Percentiles rank a stretch among this genome's conserved stretches.
These are phyloP conservation scores for Drosophila limbata DNA, from an alignment of 2,888 invertebrate genomes.

Conservation along the genomic window DNA sequence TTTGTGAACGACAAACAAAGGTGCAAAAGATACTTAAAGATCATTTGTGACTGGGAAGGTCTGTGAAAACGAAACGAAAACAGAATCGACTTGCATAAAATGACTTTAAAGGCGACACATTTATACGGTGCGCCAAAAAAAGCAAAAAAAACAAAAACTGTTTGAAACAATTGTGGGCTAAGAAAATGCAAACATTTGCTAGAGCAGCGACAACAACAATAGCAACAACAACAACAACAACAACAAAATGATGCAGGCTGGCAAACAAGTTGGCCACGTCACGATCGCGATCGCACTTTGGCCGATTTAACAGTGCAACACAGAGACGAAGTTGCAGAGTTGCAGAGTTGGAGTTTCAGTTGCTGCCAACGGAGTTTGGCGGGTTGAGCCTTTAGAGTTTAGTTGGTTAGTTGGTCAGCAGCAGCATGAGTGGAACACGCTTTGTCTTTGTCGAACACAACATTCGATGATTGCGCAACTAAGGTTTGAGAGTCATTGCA, in stretches of 20 bases:
- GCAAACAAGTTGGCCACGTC: constrained; percentile 81
- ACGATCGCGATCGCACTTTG: constrained; percentile 81
- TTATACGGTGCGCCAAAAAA: constrained; percentile 64
- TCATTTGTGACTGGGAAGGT: constrained; percentile 49
- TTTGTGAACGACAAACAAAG: constrained; percentile 15
- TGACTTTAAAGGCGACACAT: constrained; percentile 81
- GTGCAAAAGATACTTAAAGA: constrained; percentile 50
- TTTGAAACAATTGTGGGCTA: constrained; percentile 69
- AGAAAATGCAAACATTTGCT: constrained; percentile 64
- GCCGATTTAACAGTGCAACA: constrained; percentile 61
- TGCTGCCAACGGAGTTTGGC: not conserved
- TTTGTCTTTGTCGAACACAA: constrained; percentile 57
- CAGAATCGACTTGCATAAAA: constrained; percentile 80
- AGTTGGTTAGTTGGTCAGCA: constrained; percentile 79
- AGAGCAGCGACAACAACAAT: constrained; percentile 37
- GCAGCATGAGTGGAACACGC: constrained; percentile 48
- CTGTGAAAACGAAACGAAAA: constrained; percentile 37
- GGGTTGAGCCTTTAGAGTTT: constrained; percentile 38
- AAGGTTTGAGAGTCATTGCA: constrained; percentile 56
- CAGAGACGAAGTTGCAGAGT: constrained; percentile 10
- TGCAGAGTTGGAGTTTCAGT: constrained; percentile 1
- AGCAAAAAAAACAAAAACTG: constrained; percentile 7
- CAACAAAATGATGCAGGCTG: constrained; percentile 28
- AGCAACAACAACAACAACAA: constrained; percentile 31
- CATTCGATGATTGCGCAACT: constrained; percentile 65